phyloP scores from a whole-genome alignment of 2,113 vertebrate species.

The Hippocampus comes region DNA sequence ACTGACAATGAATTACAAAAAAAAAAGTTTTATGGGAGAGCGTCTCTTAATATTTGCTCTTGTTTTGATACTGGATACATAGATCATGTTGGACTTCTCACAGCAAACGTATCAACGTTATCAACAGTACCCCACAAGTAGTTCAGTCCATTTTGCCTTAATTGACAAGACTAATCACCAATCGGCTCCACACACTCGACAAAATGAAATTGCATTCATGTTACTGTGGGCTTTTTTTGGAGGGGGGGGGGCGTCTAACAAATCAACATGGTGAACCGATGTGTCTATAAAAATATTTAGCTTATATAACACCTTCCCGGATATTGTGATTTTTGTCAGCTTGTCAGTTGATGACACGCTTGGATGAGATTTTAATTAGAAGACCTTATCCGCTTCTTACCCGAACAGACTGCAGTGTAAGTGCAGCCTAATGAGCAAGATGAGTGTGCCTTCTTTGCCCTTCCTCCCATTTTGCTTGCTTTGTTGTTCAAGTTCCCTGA shows the following conservation, averaged over 20 bases:
- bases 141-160: background rate
- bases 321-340: background rate
- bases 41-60: background rate
- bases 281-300: background rate
- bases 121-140: background rate
- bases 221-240: background rate
- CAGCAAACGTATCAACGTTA: background rate
- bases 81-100: background rate
- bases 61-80: background rate
- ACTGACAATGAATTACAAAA: no score
- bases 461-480: slow-evolving; percentile 46
- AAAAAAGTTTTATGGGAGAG: background rate
- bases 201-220: background rate
- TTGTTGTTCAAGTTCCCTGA: slow-evolving; percentile 47
- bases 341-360: slow-evolving; percentile 16
- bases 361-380: slow-evolving; percentile 44
- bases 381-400: slow-evolving; percentile 27
- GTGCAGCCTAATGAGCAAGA: slow-evolving; percentile 45
- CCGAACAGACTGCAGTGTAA: slow-evolving; percentile 31
- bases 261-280: background rate
- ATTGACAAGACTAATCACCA: background rate
- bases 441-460: slow-evolving; percentile 31
- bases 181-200: background rate
- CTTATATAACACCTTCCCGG: slow-evolving; percentile 1
- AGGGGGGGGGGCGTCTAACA: background rate